Base-by-base conservation (phyloP, 2,113 vertebrate species). In the Sprattus sprattus region DNA sequence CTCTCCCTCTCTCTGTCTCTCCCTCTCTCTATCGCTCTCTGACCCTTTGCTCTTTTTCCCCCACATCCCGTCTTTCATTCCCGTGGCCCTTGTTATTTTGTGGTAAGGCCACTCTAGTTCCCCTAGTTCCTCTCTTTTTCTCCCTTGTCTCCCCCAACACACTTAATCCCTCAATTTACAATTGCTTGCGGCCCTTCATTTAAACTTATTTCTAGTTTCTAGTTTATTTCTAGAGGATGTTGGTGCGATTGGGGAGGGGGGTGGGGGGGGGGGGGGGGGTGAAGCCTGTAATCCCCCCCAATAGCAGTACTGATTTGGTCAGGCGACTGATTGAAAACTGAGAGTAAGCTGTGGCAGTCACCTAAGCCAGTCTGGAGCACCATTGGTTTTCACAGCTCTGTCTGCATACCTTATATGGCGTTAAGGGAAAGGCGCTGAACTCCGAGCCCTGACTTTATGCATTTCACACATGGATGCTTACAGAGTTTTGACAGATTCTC, bases 261-360 rank as follows among this genome's bases (percentile, higher is more conserved):
- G 15, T 15, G 50, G 10, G 10, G 50, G 49, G 3, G 46, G 82
- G 28, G 84, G 88, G 83, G 91, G 87, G 81, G 86, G 85, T 82
- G 84, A 87, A 86, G 90, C 90, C 82, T 86, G 86, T 92, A 92
- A 92, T 91, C 88, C 85, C 81, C 71, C 87, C 86, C 89, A 86
- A 22, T 32, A 45, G 39, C 81, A 91, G 89, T 90, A 90, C 89
- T 91, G 92, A 92, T 93, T 91, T 91, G 91, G 93, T 84, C 89
- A 88, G 89, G 85, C 81, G 87, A 88, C 85, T 92, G 90, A 93
- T 92, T 93, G 92, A 93, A 94, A 94, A 91, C 86, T 91, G 85
- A 83, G 85, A 92, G 90, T 89, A 88, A 78, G 82, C 87, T 83
- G 81, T 81, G 84, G 86, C 88, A 86, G 89, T 86, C 89, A 89